Evolutionary conservation across 2,888 invertebrate genomes (phyloP), one percentile per base, ranked within the genome.

Genomic region (Syrphus vitripennis): DNA sequence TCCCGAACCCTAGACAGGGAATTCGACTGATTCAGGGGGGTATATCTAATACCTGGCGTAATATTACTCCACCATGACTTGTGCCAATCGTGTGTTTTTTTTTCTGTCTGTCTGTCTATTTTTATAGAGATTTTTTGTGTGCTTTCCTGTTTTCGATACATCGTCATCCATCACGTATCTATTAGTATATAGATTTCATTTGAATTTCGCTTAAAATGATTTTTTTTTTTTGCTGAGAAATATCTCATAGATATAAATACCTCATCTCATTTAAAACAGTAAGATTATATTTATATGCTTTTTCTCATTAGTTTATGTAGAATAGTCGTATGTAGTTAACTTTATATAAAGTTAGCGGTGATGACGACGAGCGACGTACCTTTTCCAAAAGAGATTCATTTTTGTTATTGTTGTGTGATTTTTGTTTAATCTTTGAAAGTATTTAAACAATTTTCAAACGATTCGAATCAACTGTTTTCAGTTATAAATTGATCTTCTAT

Each of bases 401-500:
- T 26, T 59, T 48, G 21, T 78, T 77, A 69, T 72, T 69, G 37
- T 40, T 61, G 76, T 84, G 76, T 69, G 55, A 72, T 53, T 48
- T 67, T 74, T 55, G 37, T 19, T 55, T 57, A 67, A 59, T 81
- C 70, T 77, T 61, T 29, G 19, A 6, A 81, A 74, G 86, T 65
- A 86, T 86, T 86, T 86, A 82, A 86, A 34, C 69, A 74, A 86
- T 82, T 82, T 86, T 29, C 45, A 40, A 70, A 12, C 69, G 77
- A 63, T 86, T 57, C 12, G 42, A 42, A 78, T 82, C 67, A 72
- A 72, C 84, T 72, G 76, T 80, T 80, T 50, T 76, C 76, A 84
- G 84, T 84, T 84, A 75, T 80, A 84, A 80, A 59, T 72, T 72
- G 72, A 80, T 81, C 80, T 84, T 59, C 76, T 45, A 53, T 69